Conservation (phyloP, 2,797 vertebrate genomes). For the Myotis daubentonii region DNA sequence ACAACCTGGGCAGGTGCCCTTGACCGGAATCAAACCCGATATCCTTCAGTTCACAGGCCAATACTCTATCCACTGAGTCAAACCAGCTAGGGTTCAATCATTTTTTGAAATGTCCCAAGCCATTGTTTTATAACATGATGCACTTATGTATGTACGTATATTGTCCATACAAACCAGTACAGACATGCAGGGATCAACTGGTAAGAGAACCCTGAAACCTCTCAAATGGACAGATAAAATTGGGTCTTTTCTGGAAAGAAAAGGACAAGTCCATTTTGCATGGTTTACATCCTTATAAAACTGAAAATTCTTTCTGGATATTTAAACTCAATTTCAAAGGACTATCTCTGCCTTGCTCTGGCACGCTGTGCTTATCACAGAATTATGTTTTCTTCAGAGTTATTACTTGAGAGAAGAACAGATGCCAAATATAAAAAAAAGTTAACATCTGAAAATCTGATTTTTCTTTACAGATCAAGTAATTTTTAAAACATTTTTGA, state of each 20-base stretch:
- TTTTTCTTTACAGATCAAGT: conserved; percentile 69
- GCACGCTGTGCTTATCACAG: conserved; percentile 36
- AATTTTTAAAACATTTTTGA: neutral
- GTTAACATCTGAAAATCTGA: conserved; percentile 19
- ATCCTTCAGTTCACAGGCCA: too few species aligned
- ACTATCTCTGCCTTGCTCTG: conserved; percentile 19
- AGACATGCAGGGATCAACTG: neutral
- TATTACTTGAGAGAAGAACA: conserved; percentile 69
- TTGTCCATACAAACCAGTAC: neutral
- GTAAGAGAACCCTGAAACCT: neutral
- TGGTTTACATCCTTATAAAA: conserved; percentile 18
- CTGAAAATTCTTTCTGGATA: conserved; percentile 19
- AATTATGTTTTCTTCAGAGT: conserved; percentile 63
- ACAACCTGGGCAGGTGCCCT: too few species aligned
- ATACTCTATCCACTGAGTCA: too few species aligned
- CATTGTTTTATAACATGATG: neutral
- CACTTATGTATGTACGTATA: neutral
- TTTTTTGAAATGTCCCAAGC: neutral
- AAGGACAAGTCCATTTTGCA: neutral
- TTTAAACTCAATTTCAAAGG: conserved; percentile 48
- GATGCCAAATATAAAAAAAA: conserved; percentile 58
- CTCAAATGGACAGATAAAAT: neutral
- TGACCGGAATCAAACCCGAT: too few species aligned
- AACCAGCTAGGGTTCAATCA: too few species aligned
- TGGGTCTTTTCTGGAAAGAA: neutral